Percentiles rank a stretch among this genome's conserved stretches.
phyloP scores from a whole-genome alignment of 64 coral and sea anemone species.

The Pocillopora verrucosa region DNA sequence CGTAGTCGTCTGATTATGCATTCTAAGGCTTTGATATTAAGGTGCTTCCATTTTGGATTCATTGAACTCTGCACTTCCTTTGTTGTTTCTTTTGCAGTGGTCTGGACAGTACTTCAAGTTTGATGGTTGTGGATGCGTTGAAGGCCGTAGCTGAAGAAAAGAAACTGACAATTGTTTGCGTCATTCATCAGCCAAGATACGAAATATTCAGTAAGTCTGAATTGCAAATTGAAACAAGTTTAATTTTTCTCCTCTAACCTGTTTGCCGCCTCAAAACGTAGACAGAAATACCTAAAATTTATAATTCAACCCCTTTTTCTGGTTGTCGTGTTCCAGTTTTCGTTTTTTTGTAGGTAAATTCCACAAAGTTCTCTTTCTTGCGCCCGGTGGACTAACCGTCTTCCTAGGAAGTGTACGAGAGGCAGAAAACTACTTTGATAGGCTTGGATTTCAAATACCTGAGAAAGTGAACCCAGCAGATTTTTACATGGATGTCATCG shows the following conservation, averaged over 20 bases:
- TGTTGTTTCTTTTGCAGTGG: constrained; percentile 48
- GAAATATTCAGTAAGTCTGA: no score
- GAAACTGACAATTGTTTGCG: background rate
- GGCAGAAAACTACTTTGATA: no score
- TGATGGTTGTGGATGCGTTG: constrained; percentile 74
- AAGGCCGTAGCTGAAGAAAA: constrained; percentile 71
- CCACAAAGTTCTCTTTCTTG: constrained; percentile 80
- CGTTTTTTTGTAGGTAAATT: constrained; percentile 42
- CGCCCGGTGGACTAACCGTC: constrained; percentile 74
- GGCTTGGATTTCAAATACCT: no score
- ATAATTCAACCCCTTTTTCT: no score
- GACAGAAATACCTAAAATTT: no score
- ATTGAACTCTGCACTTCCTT: no score
- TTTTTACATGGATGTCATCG: no score
- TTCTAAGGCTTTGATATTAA: no score
- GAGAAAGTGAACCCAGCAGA: no score
- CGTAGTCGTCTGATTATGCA: background rate
- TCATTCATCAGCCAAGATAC: no score
- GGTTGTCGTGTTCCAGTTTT: background rate
- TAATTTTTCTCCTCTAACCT: background rate
- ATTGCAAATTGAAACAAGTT: background rate
- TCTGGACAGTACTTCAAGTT: constrained; percentile 82
- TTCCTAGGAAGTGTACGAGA: constrained; percentile 70
- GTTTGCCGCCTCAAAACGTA: no score
- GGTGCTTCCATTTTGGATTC: no score